A percentile compares a stretch with the other conserved stretches of the same genome.
phyloP scores from a whole-genome alignment of 2,888 invertebrate species.

The Marasmarcha lunaedactyla region DNA sequence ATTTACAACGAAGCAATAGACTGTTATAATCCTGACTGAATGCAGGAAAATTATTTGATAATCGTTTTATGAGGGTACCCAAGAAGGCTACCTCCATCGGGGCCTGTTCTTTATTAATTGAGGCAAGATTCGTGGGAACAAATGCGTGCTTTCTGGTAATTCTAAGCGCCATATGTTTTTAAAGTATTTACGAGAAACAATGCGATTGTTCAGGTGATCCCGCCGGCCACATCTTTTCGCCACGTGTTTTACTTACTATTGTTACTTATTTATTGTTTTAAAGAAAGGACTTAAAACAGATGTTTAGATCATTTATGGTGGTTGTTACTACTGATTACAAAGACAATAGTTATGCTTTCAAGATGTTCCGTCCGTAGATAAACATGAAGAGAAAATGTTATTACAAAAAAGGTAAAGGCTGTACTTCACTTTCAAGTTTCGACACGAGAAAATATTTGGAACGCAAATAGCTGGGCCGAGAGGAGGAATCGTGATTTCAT shows the following conservation, averaged over 20 bases:
- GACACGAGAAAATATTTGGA: conserved; percentile 59
- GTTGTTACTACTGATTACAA: conserved; percentile 27
- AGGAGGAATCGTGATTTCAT: conserved; percentile 67
- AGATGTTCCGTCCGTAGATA: background rate
- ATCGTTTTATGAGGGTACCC: conserved; percentile 62
- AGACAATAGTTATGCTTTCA: background rate
- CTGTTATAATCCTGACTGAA: conserved; percentile 34
- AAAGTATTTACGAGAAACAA: conserved; percentile 42
- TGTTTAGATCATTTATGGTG: conserved; percentile 26
- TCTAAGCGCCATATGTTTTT: conserved; percentile 40
- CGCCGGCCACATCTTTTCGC: conserved; percentile 37
- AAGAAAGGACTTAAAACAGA: conserved; percentile 42
- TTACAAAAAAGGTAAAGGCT: conserved; percentile 36
- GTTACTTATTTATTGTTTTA: conserved; percentile 32
- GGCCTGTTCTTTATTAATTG: conserved; percentile 57
- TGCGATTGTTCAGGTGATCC: conserved; percentile 18
- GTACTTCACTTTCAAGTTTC: conserved; percentile 42
- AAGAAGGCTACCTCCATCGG: conserved; percentile 55
- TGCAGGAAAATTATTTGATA: conserved; percentile 53
- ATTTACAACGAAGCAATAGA: background rate
- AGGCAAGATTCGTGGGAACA: conserved; percentile 59
- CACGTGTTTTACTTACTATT: conserved; percentile 32
- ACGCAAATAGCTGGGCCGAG: conserved; percentile 55
- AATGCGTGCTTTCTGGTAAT: conserved; percentile 27
- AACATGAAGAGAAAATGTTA: conserved; percentile 26